These are phyloP conservation scores for Neosilurus mollespiculum DNA, from an alignment of 2,797 vertebrate genomes.

Conservation along the genomic window DNA sequence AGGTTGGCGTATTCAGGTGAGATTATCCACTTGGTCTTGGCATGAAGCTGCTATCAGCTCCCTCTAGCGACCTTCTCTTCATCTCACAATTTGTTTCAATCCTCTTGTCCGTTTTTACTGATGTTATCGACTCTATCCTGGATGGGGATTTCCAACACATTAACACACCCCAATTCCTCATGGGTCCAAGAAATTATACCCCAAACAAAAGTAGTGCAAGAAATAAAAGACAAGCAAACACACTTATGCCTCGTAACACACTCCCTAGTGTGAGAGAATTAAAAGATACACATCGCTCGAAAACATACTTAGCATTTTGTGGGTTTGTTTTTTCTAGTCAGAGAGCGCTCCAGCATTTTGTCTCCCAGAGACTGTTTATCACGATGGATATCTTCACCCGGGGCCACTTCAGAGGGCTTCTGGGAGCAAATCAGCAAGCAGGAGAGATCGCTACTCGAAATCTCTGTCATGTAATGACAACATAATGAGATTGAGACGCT, in stretches of 20 bases:
- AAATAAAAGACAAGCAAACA: slow-evolving; percentile 47
- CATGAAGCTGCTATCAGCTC: slow-evolving; percentile 46
- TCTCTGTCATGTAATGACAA: not conserved
- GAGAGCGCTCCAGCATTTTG: slow-evolving; percentile 36
- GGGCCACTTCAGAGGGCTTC: slow-evolving; percentile 69
- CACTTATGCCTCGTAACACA: slow-evolving; percentile 49
- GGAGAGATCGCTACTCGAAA: not conserved
- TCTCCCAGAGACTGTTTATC: slow-evolving; percentile 60
- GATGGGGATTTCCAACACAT: slow-evolving; percentile 43
- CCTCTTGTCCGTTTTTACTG: slow-evolving; percentile 20
- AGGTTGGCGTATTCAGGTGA: too few relatives aligned
- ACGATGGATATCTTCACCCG: slow-evolving; percentile 65
- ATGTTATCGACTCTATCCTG: slow-evolving; percentile 5
- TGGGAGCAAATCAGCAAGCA: slow-evolving; percentile 62
- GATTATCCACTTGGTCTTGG: too few relatives aligned
- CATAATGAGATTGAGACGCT: not conserved
- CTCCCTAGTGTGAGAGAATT: slow-evolving; percentile 72
- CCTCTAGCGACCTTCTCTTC: slow-evolving; percentile 62
- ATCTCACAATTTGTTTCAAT: not conserved
- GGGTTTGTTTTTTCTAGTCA: slow-evolving; percentile 68
- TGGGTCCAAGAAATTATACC: slow-evolving; percentile 8
- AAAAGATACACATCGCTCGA: slow-evolving; percentile 70
- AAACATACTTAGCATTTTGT: slow-evolving; percentile 59
- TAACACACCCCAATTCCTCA: slow-evolving; percentile 26
- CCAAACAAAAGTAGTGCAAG: slow-evolving; percentile 20